Percentiles rank a stretch among this genome's conserved stretches.
phyloP scores from a whole-genome alignment of 2,888 invertebrate genomes.

The Tineola bisselliella region DNA sequence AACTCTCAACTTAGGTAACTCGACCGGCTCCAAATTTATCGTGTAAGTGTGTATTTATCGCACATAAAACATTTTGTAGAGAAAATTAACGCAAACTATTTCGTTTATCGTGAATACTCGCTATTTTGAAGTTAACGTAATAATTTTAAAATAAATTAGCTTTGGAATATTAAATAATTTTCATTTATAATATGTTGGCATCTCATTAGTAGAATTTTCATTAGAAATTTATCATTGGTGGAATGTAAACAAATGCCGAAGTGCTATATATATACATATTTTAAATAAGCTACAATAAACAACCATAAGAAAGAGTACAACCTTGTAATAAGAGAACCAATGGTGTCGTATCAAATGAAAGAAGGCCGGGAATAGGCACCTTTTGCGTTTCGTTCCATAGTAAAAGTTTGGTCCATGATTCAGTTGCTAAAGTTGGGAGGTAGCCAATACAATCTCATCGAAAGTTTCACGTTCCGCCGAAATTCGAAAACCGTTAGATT shows the following conservation, averaged over 20 bases:
- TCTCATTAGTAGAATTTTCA: too few relatives aligned
- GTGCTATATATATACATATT: too few relatives aligned
- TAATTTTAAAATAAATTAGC: too few relatives aligned
- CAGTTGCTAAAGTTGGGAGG: conserved; percentile 36
- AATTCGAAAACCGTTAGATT: conserved; percentile 26
- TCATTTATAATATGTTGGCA: too few relatives aligned
- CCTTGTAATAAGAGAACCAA: not conserved
- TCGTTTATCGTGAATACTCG: too few relatives aligned
- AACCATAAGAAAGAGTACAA: not conserved
- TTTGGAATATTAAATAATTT: too few relatives aligned
- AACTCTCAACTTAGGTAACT: conserved; percentile 8
- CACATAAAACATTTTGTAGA: not conserved
- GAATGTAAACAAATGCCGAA: too few relatives aligned
- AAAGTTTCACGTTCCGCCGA: conserved; percentile 41
- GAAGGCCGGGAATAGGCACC: conserved; percentile 17
- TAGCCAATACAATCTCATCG: conserved; percentile 59
- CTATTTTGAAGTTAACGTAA: too few relatives aligned
- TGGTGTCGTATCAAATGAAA: not conserved
- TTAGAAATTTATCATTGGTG: too few relatives aligned
- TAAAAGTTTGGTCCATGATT: conserved; percentile 26
- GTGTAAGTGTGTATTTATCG: conserved; percentile 4
- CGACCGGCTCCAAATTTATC: not conserved
- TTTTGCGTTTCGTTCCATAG: conserved; percentile 23
- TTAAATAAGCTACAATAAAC: not conserved
- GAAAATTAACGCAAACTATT: conserved; percentile 7